Evolutionary conservation across 2,888 invertebrate species (phyloP), one percentile per base, ranked within the genome.

Genomic region (Sphaeridia pumilis): DNA sequence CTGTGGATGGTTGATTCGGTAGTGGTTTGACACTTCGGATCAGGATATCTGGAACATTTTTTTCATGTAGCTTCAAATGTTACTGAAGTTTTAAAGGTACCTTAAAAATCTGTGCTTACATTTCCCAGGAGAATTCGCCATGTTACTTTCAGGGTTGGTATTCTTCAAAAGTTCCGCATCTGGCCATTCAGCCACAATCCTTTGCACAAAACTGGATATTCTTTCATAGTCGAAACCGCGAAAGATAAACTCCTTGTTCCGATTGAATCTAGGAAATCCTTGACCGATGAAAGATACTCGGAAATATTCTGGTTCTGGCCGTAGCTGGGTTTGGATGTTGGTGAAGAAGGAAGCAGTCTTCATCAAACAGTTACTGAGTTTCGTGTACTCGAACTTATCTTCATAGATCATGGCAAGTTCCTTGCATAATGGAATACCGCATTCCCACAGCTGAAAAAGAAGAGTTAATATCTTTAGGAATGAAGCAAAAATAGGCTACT

Each of bases 241-340:
- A 72, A 94, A 95, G 3, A 95, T 85, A 70, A 94, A 94, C 67
- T 87, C 84, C 69, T 90, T 92, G 69, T 92, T 94, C 89, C 92
- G 78, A 42, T 94, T 87, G 73, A 94, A 94, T n/a, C 88, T 74
- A 3, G 94, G 94, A 69, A 93, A 87, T 35, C 87, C 87, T 66
- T 86, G 80, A 20, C 94, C 95, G 67, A 89, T 94, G 72, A 92
- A 95, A 7, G 92, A 93, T 48, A 95, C 94, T 46, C 92, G 76
- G 70, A 93, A 95, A 70, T 94, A 95, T 70, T 93, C 90, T 0
- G 92, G 92, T 67, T 93, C 92, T 0, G 88, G 89, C 56, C 94
- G 75, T 46, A 89, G 74, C 68, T 89, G 82, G 4, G 83, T 85
- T 68, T 94, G 72, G 65, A 94, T 90, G 57, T 92, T 87, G 70